These are phyloP conservation scores for Hydractinia symbiolongicarpus DNA, from an alignment of 30 jellyfish, hydroid and myxozoan species.

Conservation along the genomic window DNA sequence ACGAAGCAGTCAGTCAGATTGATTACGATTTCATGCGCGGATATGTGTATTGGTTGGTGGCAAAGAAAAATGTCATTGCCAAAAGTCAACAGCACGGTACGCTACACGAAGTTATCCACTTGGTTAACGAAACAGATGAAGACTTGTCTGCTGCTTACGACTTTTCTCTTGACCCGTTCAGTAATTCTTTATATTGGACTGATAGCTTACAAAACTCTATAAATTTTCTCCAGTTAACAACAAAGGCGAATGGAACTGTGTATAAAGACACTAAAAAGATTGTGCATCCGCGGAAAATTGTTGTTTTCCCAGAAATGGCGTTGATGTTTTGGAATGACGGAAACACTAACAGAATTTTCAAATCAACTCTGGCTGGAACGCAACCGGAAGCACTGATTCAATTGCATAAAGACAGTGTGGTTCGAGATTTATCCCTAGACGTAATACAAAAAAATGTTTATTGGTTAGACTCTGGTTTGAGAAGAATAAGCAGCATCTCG, in stretches of 20 bases:
- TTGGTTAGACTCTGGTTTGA: constrained; percentile 62
- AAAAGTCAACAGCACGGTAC: constrained; percentile 48
- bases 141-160: constrained; percentile 45
- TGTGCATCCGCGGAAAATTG: constrained; percentile 65
- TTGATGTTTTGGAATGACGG: constrained; percentile 72
- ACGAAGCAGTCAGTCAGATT: constrained; percentile 36
- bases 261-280: constrained; percentile 38
- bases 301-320: constrained; percentile 65
- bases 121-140: neutral
- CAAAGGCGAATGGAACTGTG: constrained; percentile 39
- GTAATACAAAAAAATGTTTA: constrained; percentile 43
- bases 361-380: constrained; percentile 74
- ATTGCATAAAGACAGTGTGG: constrained; percentile 27
- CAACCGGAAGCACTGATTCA: constrained; percentile 19
- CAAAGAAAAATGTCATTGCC: constrained; percentile 32
- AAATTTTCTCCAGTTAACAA: constrained; percentile 45
- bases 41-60: constrained; percentile 65
- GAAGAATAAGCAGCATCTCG: constrained; percentile 58
- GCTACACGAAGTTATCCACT: constrained; percentile 35
- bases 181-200: constrained; percentile 82
- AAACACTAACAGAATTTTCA: constrained; percentile 39
- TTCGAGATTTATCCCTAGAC: constrained; percentile 79
- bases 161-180: constrained; percentile 77
- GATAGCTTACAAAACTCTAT: constrained; percentile 54
- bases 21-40: constrained; percentile 72